Evolutionary conservation across 2,113 vertebrate species (phyloP), one percentile per base, ranked within the genome.

Genomic region (Hemicordylus capensis): DNA sequence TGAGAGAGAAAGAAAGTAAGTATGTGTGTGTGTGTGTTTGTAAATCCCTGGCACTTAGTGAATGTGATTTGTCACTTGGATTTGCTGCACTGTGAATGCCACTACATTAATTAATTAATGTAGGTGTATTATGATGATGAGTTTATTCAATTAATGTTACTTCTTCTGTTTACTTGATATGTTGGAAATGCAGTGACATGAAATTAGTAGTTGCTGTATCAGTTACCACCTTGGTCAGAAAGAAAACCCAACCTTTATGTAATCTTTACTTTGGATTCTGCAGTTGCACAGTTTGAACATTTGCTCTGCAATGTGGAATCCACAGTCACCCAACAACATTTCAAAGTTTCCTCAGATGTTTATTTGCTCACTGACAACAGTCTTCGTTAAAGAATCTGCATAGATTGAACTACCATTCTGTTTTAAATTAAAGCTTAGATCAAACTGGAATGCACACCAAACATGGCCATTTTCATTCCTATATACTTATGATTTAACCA

Each of bases 91-190:
- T 66, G 78, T 84, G 76, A 90, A 74, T 89, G 73, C 34, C 87
- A 80, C 28, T 37, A 90, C 72, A 64, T 69, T 77, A 85, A 72
- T 87, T 73, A 85, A 78, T 85, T 85, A 91, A 91, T 37, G 84
- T 88, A 90, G 83, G 26, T 34, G 39, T 44, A 63, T 19, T 88
- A 84, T 83, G 92, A 80, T 74, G 56, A 85, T 84, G 70, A 84
- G 44, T 42, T 88, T 89, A 56, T 56, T 2, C 85, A 84, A 31
- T 4, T 64, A 72, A 56, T 79, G 28, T 80, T 54, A 84, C 83
- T 90, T 84, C 39, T 87, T 89, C 80, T 81, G 20, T 91, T 89
- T 31, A n/a, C 66, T 85, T 93, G 85, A 88, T 72, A 72, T 63
- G 70, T 84, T 89, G 83, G 76, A 77, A 89, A 78, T 73, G 66